A percentile compares a stretch with the other conserved stretches of the same genome.
These are phyloP conservation scores for Montipora cactus DNA, from an alignment of 64 coral and sea anemone genomes.

Conservation along the genomic window DNA sequence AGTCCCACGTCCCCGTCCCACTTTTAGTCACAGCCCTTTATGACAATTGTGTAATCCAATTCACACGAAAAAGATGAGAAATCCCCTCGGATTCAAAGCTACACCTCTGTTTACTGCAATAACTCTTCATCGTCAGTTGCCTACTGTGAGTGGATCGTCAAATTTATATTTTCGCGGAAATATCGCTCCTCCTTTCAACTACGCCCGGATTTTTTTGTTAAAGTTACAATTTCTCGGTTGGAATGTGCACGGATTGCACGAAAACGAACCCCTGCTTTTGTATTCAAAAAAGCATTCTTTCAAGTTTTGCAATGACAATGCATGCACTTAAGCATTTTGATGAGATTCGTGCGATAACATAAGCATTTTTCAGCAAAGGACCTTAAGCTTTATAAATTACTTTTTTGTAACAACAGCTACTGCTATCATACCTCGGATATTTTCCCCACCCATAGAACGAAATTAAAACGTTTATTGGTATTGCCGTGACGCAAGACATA, in stretches of 20 bases:
- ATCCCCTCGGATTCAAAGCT: not conserved
- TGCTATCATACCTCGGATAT: conserved; percentile 21
- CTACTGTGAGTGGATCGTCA: not conserved
- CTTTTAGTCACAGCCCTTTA: no score
- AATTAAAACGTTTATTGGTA: conserved; percentile 3
- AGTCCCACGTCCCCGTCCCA: no score
- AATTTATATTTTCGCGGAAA: not conserved
- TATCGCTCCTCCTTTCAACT: conserved; percentile 10
- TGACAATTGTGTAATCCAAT: conserved; percentile 31
- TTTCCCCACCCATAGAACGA: not conserved
- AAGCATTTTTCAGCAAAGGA: conserved; percentile 12
- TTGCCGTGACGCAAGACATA: not conserved
- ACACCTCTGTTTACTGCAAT: conserved; percentile 37
- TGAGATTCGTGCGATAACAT: not conserved
- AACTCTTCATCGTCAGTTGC: not conserved
- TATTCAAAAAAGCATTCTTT: not conserved
- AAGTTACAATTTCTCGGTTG: not conserved
- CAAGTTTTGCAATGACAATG: conserved; percentile 1
- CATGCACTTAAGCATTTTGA: not conserved
- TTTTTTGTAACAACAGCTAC: not conserved
- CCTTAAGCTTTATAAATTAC: conserved; percentile 12
- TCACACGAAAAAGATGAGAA: not conserved
- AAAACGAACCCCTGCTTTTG: not conserved
- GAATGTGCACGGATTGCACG: not conserved
- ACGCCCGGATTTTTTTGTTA: not conserved